Evolutionary conservation across 2,113 vertebrate species (phyloP).

Genomic region (mouse (Mus musculus)): DNA sequence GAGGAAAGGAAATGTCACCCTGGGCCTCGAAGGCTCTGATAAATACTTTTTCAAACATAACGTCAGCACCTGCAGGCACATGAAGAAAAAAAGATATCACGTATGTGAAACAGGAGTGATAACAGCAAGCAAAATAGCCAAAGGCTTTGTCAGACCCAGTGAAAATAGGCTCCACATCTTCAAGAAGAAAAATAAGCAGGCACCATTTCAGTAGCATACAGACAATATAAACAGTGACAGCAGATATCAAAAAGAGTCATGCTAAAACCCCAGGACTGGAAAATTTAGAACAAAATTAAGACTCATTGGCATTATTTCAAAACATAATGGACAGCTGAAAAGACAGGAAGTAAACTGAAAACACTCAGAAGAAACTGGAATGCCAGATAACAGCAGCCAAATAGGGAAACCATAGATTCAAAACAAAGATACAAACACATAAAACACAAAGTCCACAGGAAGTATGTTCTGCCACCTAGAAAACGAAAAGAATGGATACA

Average conservation of each 20-base stretch:
- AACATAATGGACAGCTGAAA: background rate
- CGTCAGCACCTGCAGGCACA: background rate
- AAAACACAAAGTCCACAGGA: background rate
- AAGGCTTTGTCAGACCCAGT: background rate
- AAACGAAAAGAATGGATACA: background rate
- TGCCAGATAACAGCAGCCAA: background rate
- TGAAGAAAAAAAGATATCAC: background rate
- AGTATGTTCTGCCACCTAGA: background rate
- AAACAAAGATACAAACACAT: background rate
- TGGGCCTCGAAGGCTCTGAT: background rate
- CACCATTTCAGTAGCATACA: background rate
- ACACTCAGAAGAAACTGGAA: background rate
- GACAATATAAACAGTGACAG: background rate
- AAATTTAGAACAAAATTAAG: constrained; percentile 35
- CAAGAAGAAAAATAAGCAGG: background rate
- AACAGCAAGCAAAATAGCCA: background rate
- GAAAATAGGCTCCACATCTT: background rate
- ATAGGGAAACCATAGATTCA: background rate
- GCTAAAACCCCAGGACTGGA: constrained; percentile 15
- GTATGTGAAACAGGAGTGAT: background rate
- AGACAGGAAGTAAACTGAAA: background rate
- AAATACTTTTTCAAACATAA: constrained; percentile 34
- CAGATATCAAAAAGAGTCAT: background rate
- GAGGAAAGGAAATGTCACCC: background rate
- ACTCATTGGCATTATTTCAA: background rate